Evolutionary conservation across 2,797 vertebrate genomes (phyloP).

Genomic region (Fratercula arctica): DNA sequence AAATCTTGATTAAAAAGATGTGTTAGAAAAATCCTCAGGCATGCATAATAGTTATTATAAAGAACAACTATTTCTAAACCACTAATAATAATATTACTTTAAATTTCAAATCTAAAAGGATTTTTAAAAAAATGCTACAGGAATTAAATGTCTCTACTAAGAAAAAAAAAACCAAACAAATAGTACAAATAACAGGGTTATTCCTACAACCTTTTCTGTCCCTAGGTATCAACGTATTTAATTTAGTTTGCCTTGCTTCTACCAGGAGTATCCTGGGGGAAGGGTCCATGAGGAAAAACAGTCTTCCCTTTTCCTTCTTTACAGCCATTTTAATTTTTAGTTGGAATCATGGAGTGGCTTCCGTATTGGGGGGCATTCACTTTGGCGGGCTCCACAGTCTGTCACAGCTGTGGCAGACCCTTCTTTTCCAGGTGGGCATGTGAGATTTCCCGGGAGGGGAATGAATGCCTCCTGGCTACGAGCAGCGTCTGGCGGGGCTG

Average conservation of each 20-base stretch:
- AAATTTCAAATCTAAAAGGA: background rate
- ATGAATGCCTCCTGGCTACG: background rate
- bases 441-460: background rate
- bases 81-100: background rate
- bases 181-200: background rate
- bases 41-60: background rate
- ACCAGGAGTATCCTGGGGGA: background rate
- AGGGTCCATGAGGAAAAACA: background rate
- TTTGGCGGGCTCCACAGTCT: background rate
- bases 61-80: background rate
- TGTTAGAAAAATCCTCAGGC: background rate
- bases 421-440: background rate
- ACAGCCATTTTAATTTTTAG: background rate
- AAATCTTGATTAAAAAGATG: background rate
- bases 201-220: background rate
- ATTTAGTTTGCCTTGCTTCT: background rate
- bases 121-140: background rate
- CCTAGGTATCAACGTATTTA: background rate
- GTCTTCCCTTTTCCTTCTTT: background rate
- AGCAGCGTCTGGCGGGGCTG: background rate
- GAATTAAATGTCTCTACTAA: background rate
- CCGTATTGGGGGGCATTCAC: background rate
- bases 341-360: background rate
- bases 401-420: background rate
- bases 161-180: background rate